Evolutionary conservation across 1,140 invertebrate genomes (phyloP), one percentile per base, ranked within the genome.

Genomic region (Orchesella cincta): DNA sequence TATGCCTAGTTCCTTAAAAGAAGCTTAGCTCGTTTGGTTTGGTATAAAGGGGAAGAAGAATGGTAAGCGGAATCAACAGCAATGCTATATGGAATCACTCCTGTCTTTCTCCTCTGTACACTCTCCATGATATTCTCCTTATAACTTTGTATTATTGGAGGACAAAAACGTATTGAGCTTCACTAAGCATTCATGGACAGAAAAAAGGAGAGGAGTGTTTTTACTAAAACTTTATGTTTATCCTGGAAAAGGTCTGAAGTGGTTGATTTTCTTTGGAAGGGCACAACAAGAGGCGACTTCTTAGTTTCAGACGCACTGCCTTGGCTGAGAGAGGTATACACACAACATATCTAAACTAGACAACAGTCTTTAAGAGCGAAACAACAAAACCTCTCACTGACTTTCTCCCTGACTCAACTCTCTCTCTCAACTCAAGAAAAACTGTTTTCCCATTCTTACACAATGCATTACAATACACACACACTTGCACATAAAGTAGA

Each of bases 161-260:
- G 20, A 57, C 52, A n/a, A 14, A 26, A 57, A 57, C 5, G 52
- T n/a, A 57, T 57, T 57, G 52, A 57, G 23, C 23, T 23, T 57
- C 52, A 23, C 23, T 46, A 57, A 57, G 12, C 52, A 57, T 57
- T 57, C 8, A 26, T 3, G 23, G 52, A 57, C 3, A 23, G 8
- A 29, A 23, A 67, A 67, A 67, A 67, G 62, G 62, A 67, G n/a
- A 67, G 31, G 62, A 33, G 31, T 31, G 31, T 33, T 67, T 67
- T 29, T 29, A 8, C 31, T 67, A 31, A 67, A 67, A 67, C 26
- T 67, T 67, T 67, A 67, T 67, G 62, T 67, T 31, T 67, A 67
- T 67, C 62, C 31, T 31, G 62, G 12, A 57, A 26, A 67, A 67
- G 31, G 26, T 31, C 62, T 67, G 62, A 67, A 67, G 62, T 31